Conservation (phyloP, 1,140 invertebrate species). For the Tetranychus urticae region DNA sequence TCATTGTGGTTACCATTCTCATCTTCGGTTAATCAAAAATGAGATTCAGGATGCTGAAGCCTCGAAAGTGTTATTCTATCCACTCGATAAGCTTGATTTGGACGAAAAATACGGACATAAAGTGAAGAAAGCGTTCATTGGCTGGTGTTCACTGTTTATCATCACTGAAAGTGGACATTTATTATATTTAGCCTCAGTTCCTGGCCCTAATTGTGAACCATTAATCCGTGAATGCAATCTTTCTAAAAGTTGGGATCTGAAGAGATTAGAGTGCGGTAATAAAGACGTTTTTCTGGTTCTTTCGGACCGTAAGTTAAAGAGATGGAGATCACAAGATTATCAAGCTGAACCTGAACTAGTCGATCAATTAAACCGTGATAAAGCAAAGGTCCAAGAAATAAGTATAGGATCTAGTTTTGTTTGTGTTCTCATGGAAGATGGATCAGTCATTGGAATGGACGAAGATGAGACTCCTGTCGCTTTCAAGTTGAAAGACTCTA, state of each 20-base stretch:
- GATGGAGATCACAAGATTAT: background rate
- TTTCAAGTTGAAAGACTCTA: background rate
- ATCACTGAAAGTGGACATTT: background rate
- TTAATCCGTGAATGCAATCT: background rate
- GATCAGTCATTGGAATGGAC: constrained; percentile 1
- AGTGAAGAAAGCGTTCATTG: background rate
- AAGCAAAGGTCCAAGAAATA: background rate
- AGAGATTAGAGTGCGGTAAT: background rate
- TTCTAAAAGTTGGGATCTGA: background rate
- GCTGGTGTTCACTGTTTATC: background rate
- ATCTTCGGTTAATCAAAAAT: background rate
- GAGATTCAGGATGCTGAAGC: background rate
- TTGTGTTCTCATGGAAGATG: constrained; percentile 1
- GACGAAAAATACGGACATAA: background rate
- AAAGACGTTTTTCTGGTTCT: background rate
- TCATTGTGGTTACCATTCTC: background rate
- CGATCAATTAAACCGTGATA: background rate
- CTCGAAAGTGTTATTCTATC: background rate
- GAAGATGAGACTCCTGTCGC: background rate
- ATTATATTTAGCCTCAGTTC: background rate
- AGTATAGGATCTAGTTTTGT: constrained; percentile 5
- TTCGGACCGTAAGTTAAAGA: background rate
- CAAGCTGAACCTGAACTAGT: background rate
- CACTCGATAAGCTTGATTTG: background rate
- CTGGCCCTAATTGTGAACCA: too few relatives aligned